Evolutionary conservation across 2,113 vertebrate species (phyloP).

Genomic region (Cynopterus brachyotis): DNA sequence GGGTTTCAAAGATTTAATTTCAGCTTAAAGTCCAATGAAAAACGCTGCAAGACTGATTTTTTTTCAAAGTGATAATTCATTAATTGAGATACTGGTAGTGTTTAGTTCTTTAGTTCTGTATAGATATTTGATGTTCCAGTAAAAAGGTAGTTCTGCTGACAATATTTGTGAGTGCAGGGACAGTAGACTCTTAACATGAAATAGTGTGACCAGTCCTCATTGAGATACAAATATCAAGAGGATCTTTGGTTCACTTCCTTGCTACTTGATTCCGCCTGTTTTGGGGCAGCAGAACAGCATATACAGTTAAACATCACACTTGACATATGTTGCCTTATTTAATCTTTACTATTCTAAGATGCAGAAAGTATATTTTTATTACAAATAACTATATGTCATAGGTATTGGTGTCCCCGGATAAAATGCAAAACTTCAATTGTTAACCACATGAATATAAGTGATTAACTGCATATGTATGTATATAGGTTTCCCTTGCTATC

Average conservation of each 20-base stretch:
- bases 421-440: not conserved
- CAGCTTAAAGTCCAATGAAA: slow-evolving; percentile 15
- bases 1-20: slow-evolving; percentile 19
- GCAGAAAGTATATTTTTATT: not conserved
- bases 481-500: not conserved
- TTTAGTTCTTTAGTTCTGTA: slow-evolving; percentile 3
- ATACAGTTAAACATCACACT: not conserved
- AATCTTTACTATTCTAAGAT: not conserved
- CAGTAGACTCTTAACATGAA: not conserved
- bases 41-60: not conserved
- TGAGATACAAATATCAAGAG: not conserved
- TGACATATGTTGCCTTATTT: not conserved
- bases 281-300: not conserved
- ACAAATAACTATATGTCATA: not conserved
- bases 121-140: not conserved
- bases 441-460: not conserved
- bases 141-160: not conserved
- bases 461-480: not conserved
- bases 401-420: not conserved
- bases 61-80: slow-evolving; percentile 53
- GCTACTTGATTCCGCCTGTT: not conserved
- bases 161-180: not conserved
- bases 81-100: slow-evolving; percentile 12
- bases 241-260: not conserved
- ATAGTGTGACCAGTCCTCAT: not conserved